Evolutionary conservation across 2,113 vertebrate species (phyloP).

Genomic region (Clarias magur): DNA sequence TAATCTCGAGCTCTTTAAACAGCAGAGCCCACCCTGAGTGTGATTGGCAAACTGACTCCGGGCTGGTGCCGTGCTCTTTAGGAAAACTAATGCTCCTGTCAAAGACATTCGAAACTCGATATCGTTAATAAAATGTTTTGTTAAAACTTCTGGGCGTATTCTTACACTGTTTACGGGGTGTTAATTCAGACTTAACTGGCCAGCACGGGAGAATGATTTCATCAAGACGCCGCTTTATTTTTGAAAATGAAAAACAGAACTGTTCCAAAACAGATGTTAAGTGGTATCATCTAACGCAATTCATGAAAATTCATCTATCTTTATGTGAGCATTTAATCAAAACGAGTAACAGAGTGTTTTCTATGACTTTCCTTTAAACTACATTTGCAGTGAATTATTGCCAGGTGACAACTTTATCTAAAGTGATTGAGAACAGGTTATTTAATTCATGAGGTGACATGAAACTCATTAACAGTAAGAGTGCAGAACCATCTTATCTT

Average conservation of each 20-base stretch:
- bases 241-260: neutral
- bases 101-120: neutral
- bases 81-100: constrained; percentile 1
- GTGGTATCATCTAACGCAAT: neutral
- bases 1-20: constrained; percentile 75
- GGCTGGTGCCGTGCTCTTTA: constrained; percentile 57
- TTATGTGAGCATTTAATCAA: neutral
- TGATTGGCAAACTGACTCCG: constrained; percentile 68
- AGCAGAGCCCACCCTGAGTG: constrained; percentile 71
- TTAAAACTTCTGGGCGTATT: neutral
- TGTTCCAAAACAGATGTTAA: neutral
- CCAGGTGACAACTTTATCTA: neutral
- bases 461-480: neutral
- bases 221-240: neutral
- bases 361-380: neutral
- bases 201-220: neutral
- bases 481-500: neutral
- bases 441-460: neutral
- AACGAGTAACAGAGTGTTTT: neutral
- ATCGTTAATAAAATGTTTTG: neutral
- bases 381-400: neutral
- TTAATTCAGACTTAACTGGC: neutral
- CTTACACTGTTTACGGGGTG: neutral
- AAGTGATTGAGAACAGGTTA: neutral
- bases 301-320: neutral